Conservation (phyloP, 1,140 invertebrate genomes). For the Penaeus indicus region DNA sequence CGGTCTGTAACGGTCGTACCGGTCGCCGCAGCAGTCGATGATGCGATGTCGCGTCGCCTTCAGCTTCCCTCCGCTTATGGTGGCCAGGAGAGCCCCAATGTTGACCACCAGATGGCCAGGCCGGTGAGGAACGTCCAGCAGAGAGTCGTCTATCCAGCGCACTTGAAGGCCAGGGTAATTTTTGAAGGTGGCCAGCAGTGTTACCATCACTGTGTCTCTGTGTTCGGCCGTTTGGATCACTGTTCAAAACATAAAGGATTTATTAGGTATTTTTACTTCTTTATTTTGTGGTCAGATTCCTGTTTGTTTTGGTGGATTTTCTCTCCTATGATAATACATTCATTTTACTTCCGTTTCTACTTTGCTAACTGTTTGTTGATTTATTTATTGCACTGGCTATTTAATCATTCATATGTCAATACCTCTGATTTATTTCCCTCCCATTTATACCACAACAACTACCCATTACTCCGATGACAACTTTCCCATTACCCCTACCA, state of each 20-base stretch:
- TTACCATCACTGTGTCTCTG: slow-evolving; percentile 37
- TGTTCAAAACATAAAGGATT: background rate
- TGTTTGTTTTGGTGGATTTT: background rate
- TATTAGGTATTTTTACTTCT: background rate
- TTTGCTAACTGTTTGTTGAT: too few relatives aligned
- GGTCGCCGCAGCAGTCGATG: slow-evolving; percentile 42
- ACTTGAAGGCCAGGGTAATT: slow-evolving; percentile 56
- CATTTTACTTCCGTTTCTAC: too few relatives aligned
- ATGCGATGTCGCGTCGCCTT: slow-evolving; percentile 59
- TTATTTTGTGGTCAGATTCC: background rate
- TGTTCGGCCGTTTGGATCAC: slow-evolving; percentile 54
- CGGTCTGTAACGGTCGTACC: background rate
- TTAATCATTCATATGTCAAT: too few relatives aligned
- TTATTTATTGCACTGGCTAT: too few relatives aligned
- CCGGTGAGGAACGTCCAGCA: slow-evolving; percentile 47
- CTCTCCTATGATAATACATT: too few relatives aligned
- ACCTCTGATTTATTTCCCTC: too few relatives aligned
- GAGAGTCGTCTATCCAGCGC: slow-evolving; percentile 43
- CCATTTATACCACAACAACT: too few relatives aligned
- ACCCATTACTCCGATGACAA: too few relatives aligned
- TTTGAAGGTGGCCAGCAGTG: slow-evolving; percentile 53
- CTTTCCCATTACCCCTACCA: too few relatives aligned
- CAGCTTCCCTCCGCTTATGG: slow-evolving; percentile 53
- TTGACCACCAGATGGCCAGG: slow-evolving; percentile 55
- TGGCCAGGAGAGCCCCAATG: slow-evolving; percentile 47